Evolutionary conservation across 2,797 vertebrate species (phyloP).

Genomic region (Sebastes diploproa): DNA sequence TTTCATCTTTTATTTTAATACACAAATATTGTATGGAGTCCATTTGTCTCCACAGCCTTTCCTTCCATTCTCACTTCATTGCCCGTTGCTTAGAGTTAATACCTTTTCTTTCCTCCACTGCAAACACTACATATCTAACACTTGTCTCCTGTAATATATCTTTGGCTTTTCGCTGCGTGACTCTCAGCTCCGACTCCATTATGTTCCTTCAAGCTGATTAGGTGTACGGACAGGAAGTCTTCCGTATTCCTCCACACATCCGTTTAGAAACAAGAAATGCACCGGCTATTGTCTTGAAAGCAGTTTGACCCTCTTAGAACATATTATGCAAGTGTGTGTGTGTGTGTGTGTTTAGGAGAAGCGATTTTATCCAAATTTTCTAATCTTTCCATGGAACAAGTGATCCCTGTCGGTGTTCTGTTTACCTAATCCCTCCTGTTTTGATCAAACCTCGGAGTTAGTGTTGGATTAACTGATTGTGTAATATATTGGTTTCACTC

Average conservation of each 20-base stretch:
- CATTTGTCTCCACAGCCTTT: not conserved
- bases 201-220: constrained; percentile 56
- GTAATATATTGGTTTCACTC: constrained; percentile 37
- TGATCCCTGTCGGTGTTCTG: not conserved
- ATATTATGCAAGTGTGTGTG: not conserved
- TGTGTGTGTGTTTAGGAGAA: not conserved
- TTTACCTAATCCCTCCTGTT: constrained; percentile 27
- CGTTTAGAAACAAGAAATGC: constrained; percentile 55
- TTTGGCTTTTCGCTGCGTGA: not conserved
- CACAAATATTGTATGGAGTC: not conserved
- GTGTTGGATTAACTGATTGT: constrained; percentile 23
- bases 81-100: not conserved
- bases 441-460: constrained; percentile 26
- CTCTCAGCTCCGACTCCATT: constrained; percentile 14
- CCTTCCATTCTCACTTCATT: not conserved
- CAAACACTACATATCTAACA: not conserved
- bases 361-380: not conserved
- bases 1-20: not conserved
- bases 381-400: constrained; percentile 8
- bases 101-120: not conserved
- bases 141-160: not conserved
- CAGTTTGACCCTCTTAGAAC: constrained; percentile 10
- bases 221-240: constrained; percentile 60
- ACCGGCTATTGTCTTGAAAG: constrained; percentile 65
- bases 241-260: constrained; percentile 67